A percentile compares a stretch with the other conserved stretches of the same genome.
These are phyloP conservation scores for Platyrinchus mystaceus DNA, from an alignment of 2,797 vertebrate species.

Conservation along the genomic window DNA sequence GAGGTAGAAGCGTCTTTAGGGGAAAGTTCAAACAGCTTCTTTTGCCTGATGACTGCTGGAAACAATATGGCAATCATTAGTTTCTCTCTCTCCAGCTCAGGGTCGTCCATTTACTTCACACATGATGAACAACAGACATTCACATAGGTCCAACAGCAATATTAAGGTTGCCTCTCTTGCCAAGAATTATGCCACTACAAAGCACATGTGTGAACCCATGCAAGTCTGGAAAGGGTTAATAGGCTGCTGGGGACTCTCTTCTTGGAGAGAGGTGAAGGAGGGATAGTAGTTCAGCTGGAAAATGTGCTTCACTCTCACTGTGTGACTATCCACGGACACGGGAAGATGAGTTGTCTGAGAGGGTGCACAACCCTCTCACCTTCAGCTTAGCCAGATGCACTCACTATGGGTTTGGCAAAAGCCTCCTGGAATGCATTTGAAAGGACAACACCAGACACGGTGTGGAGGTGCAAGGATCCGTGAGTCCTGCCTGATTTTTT, in stretches of 20 bases:
- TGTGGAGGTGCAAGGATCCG: background rate
- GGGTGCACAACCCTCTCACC: background rate
- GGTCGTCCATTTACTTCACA: constrained; percentile 29
- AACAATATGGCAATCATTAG: constrained; percentile 67
- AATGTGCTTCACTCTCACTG: background rate
- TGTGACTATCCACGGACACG: rapidly evolving
- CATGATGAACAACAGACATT: constrained; percentile 57
- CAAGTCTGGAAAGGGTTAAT: constrained; percentile 50
- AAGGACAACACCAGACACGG: background rate
- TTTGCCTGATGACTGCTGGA: constrained; percentile 6
- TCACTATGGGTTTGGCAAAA: background rate
- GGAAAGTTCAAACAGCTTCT: constrained; percentile 58
- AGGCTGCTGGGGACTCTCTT: background rate
- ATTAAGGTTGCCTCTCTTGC: constrained; percentile 21
- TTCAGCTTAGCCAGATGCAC: background rate
- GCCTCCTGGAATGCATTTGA: background rate
- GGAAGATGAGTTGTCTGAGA: background rate
- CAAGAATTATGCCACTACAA: constrained; percentile 41
- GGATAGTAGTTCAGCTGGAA: background rate
- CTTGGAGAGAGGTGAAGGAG: background rate
- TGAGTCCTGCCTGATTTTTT: background rate
- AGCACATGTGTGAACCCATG: background rate
- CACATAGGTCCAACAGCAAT: constrained; percentile 23
- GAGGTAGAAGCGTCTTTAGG: constrained; percentile 48
- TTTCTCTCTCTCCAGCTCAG: constrained; percentile 4